A percentile compares a stretch with the other conserved stretches of the same genome.
Conservation (phyloP, 2,797 vertebrate species). For the Bucorvus abyssinicus region DNA sequence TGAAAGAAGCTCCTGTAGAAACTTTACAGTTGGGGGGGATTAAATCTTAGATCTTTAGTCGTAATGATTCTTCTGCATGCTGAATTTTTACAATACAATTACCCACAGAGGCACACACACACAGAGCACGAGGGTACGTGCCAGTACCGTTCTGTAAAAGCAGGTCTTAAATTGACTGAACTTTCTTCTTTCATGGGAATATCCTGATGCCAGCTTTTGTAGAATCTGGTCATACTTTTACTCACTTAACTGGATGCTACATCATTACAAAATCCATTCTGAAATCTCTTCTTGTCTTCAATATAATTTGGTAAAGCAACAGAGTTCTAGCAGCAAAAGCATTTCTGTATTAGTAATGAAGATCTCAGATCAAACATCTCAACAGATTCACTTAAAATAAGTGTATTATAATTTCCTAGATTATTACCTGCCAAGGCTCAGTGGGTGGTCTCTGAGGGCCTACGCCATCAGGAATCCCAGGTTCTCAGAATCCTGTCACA, state of each 20-base stretch:
- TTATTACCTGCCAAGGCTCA: slow-evolving; percentile 66
- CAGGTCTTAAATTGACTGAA: background rate
- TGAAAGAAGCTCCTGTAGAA: background rate
- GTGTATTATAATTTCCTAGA: slow-evolving; percentile 54
- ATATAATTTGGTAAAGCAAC: background rate
- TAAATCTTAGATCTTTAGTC: background rate
- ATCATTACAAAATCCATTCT: background rate
- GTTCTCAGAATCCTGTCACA: slow-evolving; percentile 59
- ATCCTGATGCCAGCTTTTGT: background rate
- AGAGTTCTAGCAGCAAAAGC: background rate
- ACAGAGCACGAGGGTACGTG: background rate
- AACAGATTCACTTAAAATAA: slow-evolving; percentile 34
- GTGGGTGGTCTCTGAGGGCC: slow-evolving; percentile 62
- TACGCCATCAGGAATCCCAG: slow-evolving; percentile 57
- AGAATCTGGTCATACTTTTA: background rate
- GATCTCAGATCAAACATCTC: slow-evolving; percentile 41
- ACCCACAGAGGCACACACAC: background rate
- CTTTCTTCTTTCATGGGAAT: background rate
- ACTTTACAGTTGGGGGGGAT: background rate
- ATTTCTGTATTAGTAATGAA: slow-evolving; percentile 4
- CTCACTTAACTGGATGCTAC: background rate
- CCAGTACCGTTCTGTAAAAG: background rate
- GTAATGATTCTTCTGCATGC: background rate
- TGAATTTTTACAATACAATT: background rate
- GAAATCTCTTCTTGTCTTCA: background rate